Evolutionary conservation across 2,797 vertebrate genomes (phyloP).

Genomic region (Morelia viridis): DNA sequence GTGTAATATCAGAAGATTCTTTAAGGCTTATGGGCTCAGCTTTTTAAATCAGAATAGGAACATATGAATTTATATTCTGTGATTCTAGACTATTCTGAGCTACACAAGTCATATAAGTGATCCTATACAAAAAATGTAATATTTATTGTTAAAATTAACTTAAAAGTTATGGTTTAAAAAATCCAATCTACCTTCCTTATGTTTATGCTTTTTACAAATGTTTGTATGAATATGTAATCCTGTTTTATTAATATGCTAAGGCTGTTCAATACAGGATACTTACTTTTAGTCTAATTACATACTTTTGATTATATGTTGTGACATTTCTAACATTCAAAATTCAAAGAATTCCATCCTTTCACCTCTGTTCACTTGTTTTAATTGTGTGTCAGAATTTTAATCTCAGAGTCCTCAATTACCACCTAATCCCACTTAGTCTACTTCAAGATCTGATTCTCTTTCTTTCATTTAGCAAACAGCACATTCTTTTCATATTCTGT

Average conservation of each 20-base stretch:
- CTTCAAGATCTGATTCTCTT: neutral
- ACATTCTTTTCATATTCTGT: neutral
- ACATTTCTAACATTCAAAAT: neutral
- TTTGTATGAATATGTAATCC: constrained; percentile 28
- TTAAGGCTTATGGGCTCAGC: neutral
- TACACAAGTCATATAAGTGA: constrained; percentile 8
- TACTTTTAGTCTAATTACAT: constrained; percentile 26
- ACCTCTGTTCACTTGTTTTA: neutral
- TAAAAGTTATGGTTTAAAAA: constrained; percentile 36
- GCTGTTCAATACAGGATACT: constrained; percentile 37
- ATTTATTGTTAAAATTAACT: constrained; percentile 22
- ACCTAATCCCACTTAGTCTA: neutral
- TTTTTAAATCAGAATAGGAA: constrained; percentile 1
- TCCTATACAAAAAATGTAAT: constrained; percentile 5
- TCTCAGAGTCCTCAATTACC: neutral
- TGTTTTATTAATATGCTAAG: constrained; percentile 27
- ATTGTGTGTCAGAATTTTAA: constrained; percentile 1
- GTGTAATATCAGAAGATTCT: neutral
- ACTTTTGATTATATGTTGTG: constrained; percentile 21
- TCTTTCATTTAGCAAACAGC: neutral
- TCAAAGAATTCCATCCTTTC: neutral
- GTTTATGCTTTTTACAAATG: constrained; percentile 37
- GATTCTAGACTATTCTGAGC: neutral
- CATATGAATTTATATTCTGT: neutral
- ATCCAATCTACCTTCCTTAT: constrained; percentile 19